phyloP scores from a whole-genome alignment of 2,888 invertebrate species.

The Drosophila macrothrix region DNA sequence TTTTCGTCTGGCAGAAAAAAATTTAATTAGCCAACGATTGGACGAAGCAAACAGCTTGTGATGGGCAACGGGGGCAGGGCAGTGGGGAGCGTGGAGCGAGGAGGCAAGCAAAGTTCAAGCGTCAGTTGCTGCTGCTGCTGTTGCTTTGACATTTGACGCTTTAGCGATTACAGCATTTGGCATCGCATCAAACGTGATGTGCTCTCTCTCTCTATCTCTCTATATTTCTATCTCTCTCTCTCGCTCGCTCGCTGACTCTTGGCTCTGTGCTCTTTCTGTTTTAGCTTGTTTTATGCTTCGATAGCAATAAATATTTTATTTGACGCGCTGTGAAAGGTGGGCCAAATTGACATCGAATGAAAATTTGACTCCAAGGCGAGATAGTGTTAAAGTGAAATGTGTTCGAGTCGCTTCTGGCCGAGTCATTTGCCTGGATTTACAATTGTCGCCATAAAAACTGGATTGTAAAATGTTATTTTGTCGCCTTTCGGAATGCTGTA shows the following conservation, averaged over 20 bases:
- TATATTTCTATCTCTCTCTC: not conserved
- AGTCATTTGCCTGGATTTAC: conserved; percentile 54
- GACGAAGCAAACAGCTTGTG: conserved; percentile 6
- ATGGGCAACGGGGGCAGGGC: not conserved
- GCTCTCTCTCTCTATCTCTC: conserved; percentile 2
- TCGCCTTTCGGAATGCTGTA: not conserved
- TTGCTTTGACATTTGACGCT: conserved; percentile 68
- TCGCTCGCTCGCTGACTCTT: not conserved
- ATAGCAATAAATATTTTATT: conserved; percentile 72
- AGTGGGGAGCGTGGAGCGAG: not conserved
- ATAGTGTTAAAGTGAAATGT: conserved; percentile 21
- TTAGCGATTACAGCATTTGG: conserved; percentile 32
- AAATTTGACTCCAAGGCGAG: conserved; percentile 8
- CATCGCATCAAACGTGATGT: conserved; percentile 61
- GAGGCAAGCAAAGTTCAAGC: conserved; percentile 43
- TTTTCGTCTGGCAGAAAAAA: conserved; percentile 36
- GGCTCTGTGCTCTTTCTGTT: conserved; percentile 17
- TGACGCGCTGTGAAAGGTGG: conserved; percentile 56
- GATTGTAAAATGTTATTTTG: conserved; percentile 43
- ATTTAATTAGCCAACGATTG: conserved; percentile 70
- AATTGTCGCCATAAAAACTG: conserved; percentile 49
- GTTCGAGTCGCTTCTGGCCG: conserved; percentile 10
- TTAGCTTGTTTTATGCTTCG: conserved; percentile 33
- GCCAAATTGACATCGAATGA: conserved; percentile 49
- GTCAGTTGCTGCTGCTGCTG: conserved; percentile 35